phyloP scores from a whole-genome alignment of 53 echinoderm and acorn worm species.

The Temnopleurus reevesii region DNA sequence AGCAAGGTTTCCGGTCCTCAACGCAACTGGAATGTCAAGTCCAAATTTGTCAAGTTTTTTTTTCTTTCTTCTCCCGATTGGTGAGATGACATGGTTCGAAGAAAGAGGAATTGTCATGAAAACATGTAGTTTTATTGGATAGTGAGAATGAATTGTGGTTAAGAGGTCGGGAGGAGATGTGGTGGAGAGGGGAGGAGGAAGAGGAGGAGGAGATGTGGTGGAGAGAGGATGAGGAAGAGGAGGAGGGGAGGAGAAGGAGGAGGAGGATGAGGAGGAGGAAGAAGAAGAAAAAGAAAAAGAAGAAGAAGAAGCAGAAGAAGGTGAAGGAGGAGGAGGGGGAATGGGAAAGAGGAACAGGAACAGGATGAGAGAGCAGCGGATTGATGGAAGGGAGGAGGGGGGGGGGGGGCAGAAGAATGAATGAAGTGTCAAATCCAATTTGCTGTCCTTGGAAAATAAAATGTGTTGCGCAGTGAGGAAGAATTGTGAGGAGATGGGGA shows the following conservation, averaged over 20 bases:
- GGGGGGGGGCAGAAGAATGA: no score
- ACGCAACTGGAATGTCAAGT: constrained; percentile 14
- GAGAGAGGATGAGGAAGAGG: no score
- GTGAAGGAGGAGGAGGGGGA: neutral
- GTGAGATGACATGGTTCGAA: no score
- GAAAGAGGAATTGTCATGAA: neutral
- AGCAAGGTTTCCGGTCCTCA: constrained; percentile 49
- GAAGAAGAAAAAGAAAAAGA: neutral
- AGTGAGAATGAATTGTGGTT: neutral
- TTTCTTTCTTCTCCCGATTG: no score
- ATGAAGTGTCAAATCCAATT: no score
- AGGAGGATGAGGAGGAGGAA: no score
- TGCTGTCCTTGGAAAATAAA: no score
- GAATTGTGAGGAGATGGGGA: no score
- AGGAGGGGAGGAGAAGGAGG: no score
- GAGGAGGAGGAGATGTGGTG: neutral
- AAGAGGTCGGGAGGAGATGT: neutral
- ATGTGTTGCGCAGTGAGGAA: no score
- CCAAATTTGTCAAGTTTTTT: neutral
- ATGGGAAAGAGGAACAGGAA: neutral
- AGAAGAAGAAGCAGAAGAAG: neutral
- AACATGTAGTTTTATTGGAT: neutral
- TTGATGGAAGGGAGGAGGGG: no score
- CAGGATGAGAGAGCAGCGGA: no score
- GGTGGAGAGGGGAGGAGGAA: neutral